These are phyloP conservation scores for Thaumetopoea pityocampa DNA, from an alignment of 1,140 invertebrate genomes.

Conservation along the genomic window DNA sequence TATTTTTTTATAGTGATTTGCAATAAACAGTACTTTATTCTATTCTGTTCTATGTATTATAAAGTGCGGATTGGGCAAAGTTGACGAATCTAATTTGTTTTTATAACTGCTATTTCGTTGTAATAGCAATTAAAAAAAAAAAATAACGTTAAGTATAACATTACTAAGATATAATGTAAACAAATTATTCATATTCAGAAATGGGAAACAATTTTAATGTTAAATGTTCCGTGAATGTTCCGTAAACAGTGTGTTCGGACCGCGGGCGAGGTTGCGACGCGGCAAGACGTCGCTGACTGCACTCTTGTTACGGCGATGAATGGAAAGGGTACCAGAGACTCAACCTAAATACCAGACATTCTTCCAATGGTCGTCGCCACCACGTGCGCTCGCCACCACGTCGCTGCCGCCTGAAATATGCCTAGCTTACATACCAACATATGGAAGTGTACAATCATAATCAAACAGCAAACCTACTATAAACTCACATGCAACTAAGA, in stretches of 20 bases:
- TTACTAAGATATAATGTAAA: too few species aligned
- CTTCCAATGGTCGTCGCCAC: conserved; percentile 52
- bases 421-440: conserved; percentile 45
- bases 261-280: conserved; percentile 21
- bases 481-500: conserved; percentile 25
- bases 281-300: conserved; percentile 43
- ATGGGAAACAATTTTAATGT: background rate
- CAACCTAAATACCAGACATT: conserved; percentile 73
- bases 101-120: too few species aligned
- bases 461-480: conserved; percentile 41
- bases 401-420: conserved; percentile 52
- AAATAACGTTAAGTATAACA: too few species aligned
- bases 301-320: conserved; percentile 68
- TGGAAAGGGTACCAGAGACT: conserved; percentile 69
- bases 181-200: too few species aligned
- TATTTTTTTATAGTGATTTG: too few species aligned
- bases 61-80: too few species aligned
- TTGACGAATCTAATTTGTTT: too few species aligned
- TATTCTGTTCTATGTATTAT: too few species aligned
- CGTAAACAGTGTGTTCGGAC: too few species aligned
- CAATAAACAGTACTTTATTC: too few species aligned
- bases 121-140: too few species aligned
- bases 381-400: conserved; percentile 52
- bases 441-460: conserved; percentile 40
- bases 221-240: too few species aligned